Base-by-base conservation (phyloP, 23 tunicate species). In the Diplosoma virens region DNA sequence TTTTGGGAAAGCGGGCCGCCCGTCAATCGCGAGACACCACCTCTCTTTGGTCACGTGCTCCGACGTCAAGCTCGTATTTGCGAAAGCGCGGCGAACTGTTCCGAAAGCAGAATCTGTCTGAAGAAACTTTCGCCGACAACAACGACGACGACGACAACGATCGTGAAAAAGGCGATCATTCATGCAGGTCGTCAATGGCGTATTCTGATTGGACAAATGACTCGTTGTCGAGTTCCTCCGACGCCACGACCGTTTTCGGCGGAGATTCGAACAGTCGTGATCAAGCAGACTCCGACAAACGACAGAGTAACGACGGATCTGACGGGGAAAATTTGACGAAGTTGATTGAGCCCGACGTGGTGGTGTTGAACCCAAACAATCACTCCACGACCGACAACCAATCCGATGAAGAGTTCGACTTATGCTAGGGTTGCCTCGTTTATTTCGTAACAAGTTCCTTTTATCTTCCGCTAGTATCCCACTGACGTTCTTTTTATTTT, bases 1-100 rank as follows among this genome's bases (percentile, higher is more conserved):
- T 84, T 7, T 35, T 84, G 32, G 89, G 82, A 33, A 74, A 41
- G 11, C 46, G 60, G 5, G 37, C 60, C 11, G 25, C 11, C 3
- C 78, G 18, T 17, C 34, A 4, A 3, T 72, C 59, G 11, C 11
- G 26, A 9, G 61, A 72, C 34, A 7, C 69, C 35, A 29, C 69
- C 9, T 18, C 35, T 2, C 34, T 34, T 6, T 29, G 69, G 35
- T 27, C 6, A 7, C 2, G 14, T n/a, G 4, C 69, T 3, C 35
- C 69, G 9, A 3, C 21, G 6, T 9, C 69, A 5, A 35, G 69
- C 4, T 3, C 7, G 4, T 28, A 27, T 9, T 27, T 29, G 69
- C 17, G 21, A 61, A 61, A 61, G 35, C 69, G 69, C 35, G 30
- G 35, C 21, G 69, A 61, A 61, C 18, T 61, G 4, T 61, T 61